Percentiles rank a stretch among this genome's conserved stretches.
Evolutionary conservation across 2,797 vertebrate species (phyloP).

Genomic region (Sebastes miniatus): DNA sequence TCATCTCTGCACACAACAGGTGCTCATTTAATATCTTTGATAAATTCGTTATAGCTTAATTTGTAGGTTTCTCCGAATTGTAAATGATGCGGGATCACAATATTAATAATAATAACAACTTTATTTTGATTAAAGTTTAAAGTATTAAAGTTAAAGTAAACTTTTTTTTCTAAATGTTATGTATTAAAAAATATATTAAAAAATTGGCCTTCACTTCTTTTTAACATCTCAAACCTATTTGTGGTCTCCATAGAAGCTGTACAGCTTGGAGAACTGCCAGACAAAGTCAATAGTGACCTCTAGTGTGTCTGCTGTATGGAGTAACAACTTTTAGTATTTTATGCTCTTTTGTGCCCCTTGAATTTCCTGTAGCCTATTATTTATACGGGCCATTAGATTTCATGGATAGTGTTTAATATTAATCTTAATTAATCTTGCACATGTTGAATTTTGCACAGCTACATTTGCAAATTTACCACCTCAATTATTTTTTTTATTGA

Average conservation of each 20-base stretch:
- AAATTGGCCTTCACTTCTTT: neutral
- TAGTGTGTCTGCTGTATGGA: conserved; percentile 12
- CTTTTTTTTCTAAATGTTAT: too few species aligned
- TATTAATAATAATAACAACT: too few species aligned
- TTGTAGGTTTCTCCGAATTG: neutral
- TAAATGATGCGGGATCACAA: neutral
- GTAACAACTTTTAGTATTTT: neutral
- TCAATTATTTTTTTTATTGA: too few species aligned
- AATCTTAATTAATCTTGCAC: neutral
- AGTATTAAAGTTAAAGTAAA: too few species aligned
- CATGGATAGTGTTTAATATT: neutral
- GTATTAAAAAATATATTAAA: too few species aligned
- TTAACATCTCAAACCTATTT: neutral
- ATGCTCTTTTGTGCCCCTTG: neutral
- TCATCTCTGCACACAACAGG: neutral
- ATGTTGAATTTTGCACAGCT: too few species aligned
- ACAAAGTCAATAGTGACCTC: conserved; percentile 30
- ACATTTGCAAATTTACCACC: too few species aligned
- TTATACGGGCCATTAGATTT: neutral
- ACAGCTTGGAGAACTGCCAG: neutral
- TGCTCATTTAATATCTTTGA: neutral
- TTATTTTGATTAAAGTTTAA: too few species aligned
- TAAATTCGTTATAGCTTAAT: neutral
- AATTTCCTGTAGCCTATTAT: neutral
- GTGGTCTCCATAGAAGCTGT: neutral